Evolutionary conservation across 2,797 vertebrate genomes (phyloP), one percentile per base, ranked within the genome.

Genomic region (Serranus cabrilla): DNA sequence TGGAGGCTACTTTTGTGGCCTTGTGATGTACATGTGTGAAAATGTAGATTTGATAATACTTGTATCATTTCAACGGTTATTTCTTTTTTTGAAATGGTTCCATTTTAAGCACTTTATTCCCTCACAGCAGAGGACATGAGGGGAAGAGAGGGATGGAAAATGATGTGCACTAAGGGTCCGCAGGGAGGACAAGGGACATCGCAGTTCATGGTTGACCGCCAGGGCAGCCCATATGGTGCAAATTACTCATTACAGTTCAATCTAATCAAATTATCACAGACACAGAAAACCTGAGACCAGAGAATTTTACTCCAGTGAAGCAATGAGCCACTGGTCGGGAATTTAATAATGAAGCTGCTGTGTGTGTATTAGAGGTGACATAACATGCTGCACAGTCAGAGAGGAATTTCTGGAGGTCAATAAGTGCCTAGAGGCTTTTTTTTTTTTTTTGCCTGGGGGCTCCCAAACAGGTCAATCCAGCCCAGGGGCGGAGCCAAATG

Each of bases 181-280:
- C 34, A 46, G 27, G 23, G 13, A 2, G 7, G 68, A 74, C 69
- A 27, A 67, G 27, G 50, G 2, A 14, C 6, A 4, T 7, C 47
- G 51, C 1, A 6, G 25, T 61, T 71, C 51, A 67, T 31, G 55
- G 2, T 51, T 74, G 60, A 37, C 64, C 18, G 7, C 37, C 42
- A 20, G 5, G 31, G 17, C 34, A n/a, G 40, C 11, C 21, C 63
- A 71, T 40, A 58, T 63, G 70, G 65, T 42, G 57, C 80, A 50
- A 49, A 47, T 69, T 73, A 72, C 50, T 57, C 69, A 77, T 67
- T 45, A 71, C 40, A 71, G 45, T 40, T 52, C 11, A 17, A n/a
- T 63, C 40, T 25, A 52, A 67, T 60, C 2, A 46, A 50, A 69
- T 52, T 0, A 37, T 31, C 49, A 54, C 37, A 25, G 16, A 47